These are phyloP conservation scores for Tauraco erythrolophus DNA, from an alignment of 2,113 vertebrate genomes.

Conservation along the genomic window DNA sequence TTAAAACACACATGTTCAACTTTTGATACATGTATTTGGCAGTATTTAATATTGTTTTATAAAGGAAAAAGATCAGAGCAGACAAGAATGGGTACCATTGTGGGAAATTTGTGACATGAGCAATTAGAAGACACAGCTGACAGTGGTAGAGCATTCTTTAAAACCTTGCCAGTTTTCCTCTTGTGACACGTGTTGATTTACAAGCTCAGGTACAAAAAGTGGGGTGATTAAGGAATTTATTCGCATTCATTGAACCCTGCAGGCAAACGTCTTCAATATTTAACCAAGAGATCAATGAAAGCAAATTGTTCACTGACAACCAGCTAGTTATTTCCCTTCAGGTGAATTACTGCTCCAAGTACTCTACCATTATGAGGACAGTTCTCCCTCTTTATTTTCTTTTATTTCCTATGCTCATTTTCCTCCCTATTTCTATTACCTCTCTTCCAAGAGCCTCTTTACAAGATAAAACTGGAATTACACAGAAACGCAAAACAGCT, in stretches of 20 bases:
- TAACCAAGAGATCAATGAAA: constrained; percentile 34
- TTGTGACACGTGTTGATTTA: constrained; percentile 22
- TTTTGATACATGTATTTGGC: background rate
- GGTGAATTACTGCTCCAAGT: background rate
- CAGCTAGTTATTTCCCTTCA: constrained; percentile 6
- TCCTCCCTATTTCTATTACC: background rate
- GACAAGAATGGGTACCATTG: background rate
- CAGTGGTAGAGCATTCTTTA: background rate
- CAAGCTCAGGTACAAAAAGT: background rate
- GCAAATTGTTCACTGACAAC: constrained; percentile 24
- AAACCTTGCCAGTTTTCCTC: background rate
- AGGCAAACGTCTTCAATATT: constrained; percentile 54
- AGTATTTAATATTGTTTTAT: background rate
- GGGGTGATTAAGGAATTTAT: constrained; percentile 47
- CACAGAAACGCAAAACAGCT: background rate
- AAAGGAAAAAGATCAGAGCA: background rate
- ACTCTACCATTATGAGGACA: background rate
- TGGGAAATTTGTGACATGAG: background rate
- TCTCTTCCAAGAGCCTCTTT: background rate
- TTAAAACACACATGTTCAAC: background rate
- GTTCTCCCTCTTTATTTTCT: background rate
- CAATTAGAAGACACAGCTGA: background rate
- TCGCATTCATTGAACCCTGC: constrained; percentile 24
- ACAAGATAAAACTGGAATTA: background rate
- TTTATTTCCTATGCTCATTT: background rate